Percentiles rank a stretch among this genome's conserved stretches.
Evolutionary conservation across 2,888 invertebrate genomes (phyloP).

Genomic region (Cabera pusaria): DNA sequence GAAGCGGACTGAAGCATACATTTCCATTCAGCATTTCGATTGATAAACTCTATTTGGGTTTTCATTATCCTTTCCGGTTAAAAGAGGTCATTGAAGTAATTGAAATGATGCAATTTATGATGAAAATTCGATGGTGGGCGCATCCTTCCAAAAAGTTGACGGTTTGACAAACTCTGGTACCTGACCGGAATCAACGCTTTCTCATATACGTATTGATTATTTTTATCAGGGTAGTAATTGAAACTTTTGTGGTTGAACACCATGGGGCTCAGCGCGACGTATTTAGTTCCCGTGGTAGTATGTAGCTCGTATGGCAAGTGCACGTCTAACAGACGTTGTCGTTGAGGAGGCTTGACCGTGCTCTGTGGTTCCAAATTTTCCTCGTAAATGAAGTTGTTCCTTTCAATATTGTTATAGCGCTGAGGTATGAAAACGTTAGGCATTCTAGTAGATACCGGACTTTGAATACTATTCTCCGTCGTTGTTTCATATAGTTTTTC

Average conservation of each 20-base stretch:
- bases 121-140: conserved; percentile 18
- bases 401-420: no score
- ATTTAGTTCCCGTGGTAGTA: no score
- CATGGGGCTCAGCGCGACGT: conserved; percentile 26
- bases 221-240: conserved; percentile 34
- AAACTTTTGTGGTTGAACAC: conserved; percentile 32
- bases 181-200: conserved; percentile 16
- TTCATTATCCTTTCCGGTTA: not conserved
- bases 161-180: not conserved
- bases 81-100: conserved; percentile 22
- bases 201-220: conserved; percentile 34
- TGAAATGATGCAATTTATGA: conserved; percentile 14
- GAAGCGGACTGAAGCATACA: conserved; percentile 1
- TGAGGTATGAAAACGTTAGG: no score
- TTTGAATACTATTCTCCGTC: no score
- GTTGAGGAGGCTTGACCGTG: no score
- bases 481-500: no score
- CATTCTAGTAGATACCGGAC: no score
- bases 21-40: not conserved
- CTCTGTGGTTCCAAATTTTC: no score
- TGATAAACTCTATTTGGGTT: no score
- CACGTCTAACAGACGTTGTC: no score
- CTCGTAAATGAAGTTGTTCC: no score
- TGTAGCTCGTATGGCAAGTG: no score
- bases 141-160: not conserved